Percentiles rank a stretch among this genome's conserved stretches.
phyloP scores from a whole-genome alignment of 2,888 invertebrate genomes.

The Pteria penguin region DNA sequence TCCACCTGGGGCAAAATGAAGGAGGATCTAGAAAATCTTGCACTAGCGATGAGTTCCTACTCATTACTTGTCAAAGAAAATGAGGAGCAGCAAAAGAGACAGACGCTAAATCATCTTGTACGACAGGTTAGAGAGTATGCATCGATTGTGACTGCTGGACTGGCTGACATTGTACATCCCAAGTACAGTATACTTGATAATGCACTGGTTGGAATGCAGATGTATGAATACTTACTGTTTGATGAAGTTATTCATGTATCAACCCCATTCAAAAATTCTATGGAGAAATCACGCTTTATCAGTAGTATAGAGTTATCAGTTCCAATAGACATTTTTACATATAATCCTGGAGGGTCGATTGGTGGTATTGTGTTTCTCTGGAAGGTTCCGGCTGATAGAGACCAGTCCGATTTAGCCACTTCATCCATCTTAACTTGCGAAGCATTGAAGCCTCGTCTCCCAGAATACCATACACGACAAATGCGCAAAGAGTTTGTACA shows the following conservation, averaged over 20 bases:
- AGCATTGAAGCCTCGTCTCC: conserved; percentile 21
- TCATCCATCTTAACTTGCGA: conserved; percentile 17
- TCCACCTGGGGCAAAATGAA: neutral
- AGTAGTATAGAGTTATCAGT: conserved; percentile 12
- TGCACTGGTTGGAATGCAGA: neutral
- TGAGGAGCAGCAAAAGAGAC: conserved; percentile 5
- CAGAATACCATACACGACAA: conserved; percentile 43
- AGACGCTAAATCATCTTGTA: neutral
- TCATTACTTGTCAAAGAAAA: neutral
- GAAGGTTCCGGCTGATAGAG: conserved; percentile 31
- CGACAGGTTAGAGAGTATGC: neutral
- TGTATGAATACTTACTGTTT: conserved; percentile 20
- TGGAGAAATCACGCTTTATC: conserved; percentile 15
- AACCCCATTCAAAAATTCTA: neutral
- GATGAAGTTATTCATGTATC: conserved; percentile 25
- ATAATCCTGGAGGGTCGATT: conserved; percentile 31
- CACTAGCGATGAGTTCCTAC: neutral
- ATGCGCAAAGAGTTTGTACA: conserved; percentile 39
- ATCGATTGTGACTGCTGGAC: neutral
- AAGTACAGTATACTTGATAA: conserved; percentile 22
- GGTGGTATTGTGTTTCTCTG: conserved; percentile 37
- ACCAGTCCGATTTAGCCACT: conserved; percentile 20
- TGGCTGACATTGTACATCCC: neutral
- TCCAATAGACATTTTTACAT: conserved; percentile 1
- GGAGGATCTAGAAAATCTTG: neutral